Evolutionary conservation across 2,888 invertebrate species (phyloP).

Genomic region (Apamea monoglypha): DNA sequence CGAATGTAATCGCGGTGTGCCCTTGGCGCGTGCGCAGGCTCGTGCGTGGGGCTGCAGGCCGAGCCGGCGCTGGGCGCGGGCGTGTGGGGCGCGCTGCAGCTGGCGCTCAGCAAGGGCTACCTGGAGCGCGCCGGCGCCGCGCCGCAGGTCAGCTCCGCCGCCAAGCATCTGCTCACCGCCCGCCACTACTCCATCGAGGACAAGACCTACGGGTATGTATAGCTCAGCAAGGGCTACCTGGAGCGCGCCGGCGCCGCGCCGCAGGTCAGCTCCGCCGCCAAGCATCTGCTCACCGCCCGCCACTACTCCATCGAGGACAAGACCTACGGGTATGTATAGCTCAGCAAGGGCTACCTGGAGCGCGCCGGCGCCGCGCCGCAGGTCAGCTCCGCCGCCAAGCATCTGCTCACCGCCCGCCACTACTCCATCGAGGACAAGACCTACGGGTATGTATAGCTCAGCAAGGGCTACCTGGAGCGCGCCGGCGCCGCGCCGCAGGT

Average conservation of each 20-base stretch:
- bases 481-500: conserved; percentile 92
- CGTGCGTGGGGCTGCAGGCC: conserved; percentile 92
- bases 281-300: conserved; percentile 70
- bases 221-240: conserved; percentile 97
- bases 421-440: conserved; percentile 80
- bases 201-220: conserved; percentile 80
- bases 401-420: conserved; percentile 71
- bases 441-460: conserved; percentile 91
- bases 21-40: conserved; percentile 69
- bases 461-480: conserved; percentile 98
- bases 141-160: conserved; percentile 88
- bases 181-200: conserved; percentile 76
- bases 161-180: conserved; percentile 71
- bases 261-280: conserved; percentile 83
- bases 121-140: conserved; percentile 95
- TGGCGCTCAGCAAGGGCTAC: conserved; percentile 98
- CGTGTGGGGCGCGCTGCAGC: conserved; percentile 96
- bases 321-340: conserved; percentile 81
- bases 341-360: conserved; percentile 98
- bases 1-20: too few species aligned
- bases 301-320: conserved; percentile 79
- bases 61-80: conserved; percentile 98
- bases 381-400: conserved; percentile 80
- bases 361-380: conserved; percentile 93
- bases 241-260: conserved; percentile 95